These are phyloP conservation scores for Koerneria pararmatus DNA, from an alignment of 2,888 invertebrate species.

Conservation along the genomic window DNA sequence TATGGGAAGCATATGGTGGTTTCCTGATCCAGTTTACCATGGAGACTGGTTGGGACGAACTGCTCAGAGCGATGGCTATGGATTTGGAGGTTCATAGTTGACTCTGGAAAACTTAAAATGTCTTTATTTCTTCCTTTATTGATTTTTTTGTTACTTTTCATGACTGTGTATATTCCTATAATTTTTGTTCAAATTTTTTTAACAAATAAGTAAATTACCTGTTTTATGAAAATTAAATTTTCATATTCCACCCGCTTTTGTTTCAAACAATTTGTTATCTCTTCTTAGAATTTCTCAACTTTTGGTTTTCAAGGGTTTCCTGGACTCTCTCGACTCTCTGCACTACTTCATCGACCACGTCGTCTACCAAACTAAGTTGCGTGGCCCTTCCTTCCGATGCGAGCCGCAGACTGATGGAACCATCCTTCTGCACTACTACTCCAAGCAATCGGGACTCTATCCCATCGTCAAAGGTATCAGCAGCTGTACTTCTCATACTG, in stretches of 20 bases:
- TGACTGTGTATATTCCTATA: too few relatives aligned
- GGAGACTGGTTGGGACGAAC: constrained; percentile 59
- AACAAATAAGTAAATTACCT: too few relatives aligned
- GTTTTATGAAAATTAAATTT: too few relatives aligned
- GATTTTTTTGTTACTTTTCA: background rate
- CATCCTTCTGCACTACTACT: constrained; percentile 87
- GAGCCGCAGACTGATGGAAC: constrained; percentile 51
- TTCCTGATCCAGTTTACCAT: constrained; percentile 59
- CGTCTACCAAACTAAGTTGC: constrained; percentile 54
- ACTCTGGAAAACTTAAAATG: too few relatives aligned
- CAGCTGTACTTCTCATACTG: background rate
- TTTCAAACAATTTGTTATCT: too few relatives aligned
- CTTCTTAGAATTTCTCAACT: too few relatives aligned
- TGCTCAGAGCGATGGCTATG: constrained; percentile 54
- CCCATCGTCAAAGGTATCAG: constrained; percentile 75
- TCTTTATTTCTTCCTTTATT: background rate
- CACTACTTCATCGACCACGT: constrained; percentile 65
- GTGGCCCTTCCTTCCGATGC: constrained; percentile 56
- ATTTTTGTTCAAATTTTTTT: too few relatives aligned
- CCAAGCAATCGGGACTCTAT: constrained; percentile 85
- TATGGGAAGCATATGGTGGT: constrained; percentile 59
- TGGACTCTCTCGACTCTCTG: constrained; percentile 89
- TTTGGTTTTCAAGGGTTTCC: constrained; percentile 76
- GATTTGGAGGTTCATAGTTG: constrained; percentile 55
- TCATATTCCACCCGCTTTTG: background rate